Evolutionary conservation across 2,113 vertebrate species (phyloP).

Genomic region (Sminthopsis crassicaudata): DNA sequence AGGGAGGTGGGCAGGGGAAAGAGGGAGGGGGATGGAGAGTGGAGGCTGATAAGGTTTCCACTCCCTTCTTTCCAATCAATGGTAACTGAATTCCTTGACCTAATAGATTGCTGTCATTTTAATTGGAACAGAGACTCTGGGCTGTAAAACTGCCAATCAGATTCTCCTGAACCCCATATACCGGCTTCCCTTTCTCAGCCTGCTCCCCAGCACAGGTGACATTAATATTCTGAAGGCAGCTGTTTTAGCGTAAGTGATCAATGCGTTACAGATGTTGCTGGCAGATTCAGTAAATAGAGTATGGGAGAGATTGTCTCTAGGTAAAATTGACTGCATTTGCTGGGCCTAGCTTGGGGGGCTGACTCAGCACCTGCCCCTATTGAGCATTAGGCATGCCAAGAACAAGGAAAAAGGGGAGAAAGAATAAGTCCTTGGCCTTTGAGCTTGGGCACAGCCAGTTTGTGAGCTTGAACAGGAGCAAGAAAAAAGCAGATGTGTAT

Average conservation of each 20-base stretch:
- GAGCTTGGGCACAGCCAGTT: neutral
- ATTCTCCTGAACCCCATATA: neutral
- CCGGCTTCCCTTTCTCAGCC: neutral
- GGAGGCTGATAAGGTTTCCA: conserved; percentile 49
- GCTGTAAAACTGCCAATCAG: conserved; percentile 17
- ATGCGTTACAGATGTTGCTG: conserved; percentile 11
- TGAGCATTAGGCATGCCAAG: conserved; percentile 1
- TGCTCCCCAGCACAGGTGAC: conserved; percentile 13
- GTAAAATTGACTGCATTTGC: conserved; percentile 57
- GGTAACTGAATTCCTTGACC: conserved; percentile 71
- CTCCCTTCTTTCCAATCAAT: conserved; percentile 29
- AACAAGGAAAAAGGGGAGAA: neutral
- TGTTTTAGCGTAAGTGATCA: conserved; percentile 52
- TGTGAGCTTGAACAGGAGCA: conserved; percentile 2
- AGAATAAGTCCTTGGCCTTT: neutral
- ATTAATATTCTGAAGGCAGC: conserved; percentile 60
- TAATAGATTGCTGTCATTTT: conserved; percentile 35
- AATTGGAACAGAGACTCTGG: conserved; percentile 24
- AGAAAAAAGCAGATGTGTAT: neutral
- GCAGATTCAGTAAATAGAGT: conserved; percentile 28
- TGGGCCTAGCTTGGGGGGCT: conserved; percentile 47
- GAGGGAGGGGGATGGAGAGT: neutral
- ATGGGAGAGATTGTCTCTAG: conserved; percentile 9
- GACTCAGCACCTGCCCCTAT: conserved; percentile 11
- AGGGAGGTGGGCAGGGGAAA: neutral